These are phyloP conservation scores for Shargacucullia verbasci DNA, from an alignment of 2,888 invertebrate genomes.

Conservation along the genomic window DNA sequence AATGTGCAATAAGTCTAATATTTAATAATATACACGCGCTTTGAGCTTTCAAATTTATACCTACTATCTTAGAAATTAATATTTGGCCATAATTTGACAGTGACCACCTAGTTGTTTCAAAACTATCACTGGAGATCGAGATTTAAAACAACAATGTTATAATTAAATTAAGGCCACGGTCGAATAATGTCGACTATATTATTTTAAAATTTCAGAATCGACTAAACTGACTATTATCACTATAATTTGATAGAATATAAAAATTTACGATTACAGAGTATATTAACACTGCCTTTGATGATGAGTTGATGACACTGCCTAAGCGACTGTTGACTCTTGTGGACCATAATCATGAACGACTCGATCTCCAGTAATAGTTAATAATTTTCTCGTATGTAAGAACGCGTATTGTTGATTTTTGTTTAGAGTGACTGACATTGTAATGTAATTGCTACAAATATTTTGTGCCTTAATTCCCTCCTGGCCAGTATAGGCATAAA, in stretches of 20 bases:
- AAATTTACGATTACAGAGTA: background rate
- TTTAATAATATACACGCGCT: constrained; percentile 66
- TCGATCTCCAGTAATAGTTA: constrained; percentile 40
- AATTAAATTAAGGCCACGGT: no score
- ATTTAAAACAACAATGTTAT: background rate
- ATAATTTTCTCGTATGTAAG: constrained; percentile 50
- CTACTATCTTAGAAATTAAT: constrained; percentile 60
- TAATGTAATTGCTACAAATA: constrained; percentile 66
- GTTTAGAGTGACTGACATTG: constrained; percentile 65
- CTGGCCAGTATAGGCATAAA: constrained; percentile 28
- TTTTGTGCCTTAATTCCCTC: constrained; percentile 53
- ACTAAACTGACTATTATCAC: background rate
- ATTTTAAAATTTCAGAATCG: constrained; percentile 2
- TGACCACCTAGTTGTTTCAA: constrained; percentile 60
- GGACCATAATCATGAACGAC: constrained; percentile 4
- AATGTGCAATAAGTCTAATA: constrained; percentile 70
- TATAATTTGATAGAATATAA: background rate
- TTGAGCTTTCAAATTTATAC: constrained; percentile 67
- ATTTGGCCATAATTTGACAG: constrained; percentile 64
- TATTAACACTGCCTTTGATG: no score
- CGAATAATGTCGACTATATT: no score
- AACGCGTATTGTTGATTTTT: constrained; percentile 62
- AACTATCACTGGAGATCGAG: constrained; percentile 41
- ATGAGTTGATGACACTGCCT: no score
- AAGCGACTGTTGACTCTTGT: background rate